These are phyloP conservation scores for Brachypalpus laphriformis DNA, from an alignment of 2,888 invertebrate species.

Conservation along the genomic window DNA sequence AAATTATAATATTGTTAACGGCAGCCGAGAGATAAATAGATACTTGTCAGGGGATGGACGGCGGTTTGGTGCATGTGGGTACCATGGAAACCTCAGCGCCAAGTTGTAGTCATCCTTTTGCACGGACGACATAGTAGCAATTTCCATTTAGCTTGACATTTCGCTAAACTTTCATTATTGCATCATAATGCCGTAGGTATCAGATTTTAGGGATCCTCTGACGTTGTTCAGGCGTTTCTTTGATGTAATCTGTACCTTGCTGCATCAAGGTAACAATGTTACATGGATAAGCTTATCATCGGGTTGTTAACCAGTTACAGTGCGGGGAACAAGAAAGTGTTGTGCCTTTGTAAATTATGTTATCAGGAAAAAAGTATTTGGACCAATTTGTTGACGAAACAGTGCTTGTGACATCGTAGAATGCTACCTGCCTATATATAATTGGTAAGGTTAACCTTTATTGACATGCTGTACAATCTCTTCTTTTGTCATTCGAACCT, in stretches of 20 bases:
- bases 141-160: constrained; percentile 34
- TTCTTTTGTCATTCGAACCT: no score
- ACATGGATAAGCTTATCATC: constrained; percentile 6
- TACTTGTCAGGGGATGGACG: background rate
- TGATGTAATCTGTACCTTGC: background rate
- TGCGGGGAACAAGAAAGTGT: background rate
- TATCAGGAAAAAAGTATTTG: no score
- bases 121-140: background rate
- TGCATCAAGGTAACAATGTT: constrained; percentile 7
- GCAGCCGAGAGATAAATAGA: background rate
- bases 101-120: background rate
- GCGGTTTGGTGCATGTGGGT: background rate
- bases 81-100: background rate
- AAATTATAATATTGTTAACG: constrained; percentile 35
- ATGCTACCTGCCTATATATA: no score
- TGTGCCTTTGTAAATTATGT: no score
- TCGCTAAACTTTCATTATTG: constrained; percentile 45
- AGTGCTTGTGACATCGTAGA: no score
- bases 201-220: constrained; percentile 10
- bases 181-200: constrained; percentile 35
- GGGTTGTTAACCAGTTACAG: constrained; percentile 1
- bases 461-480: no score
- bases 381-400: no score
- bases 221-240: background rate
- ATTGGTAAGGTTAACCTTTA: no score